Percentiles rank a stretch among this genome's conserved stretches.
These are phyloP conservation scores for Sceloporus tristichus DNA, from an alignment of 2,113 vertebrate genomes.

Conservation along the genomic window DNA sequence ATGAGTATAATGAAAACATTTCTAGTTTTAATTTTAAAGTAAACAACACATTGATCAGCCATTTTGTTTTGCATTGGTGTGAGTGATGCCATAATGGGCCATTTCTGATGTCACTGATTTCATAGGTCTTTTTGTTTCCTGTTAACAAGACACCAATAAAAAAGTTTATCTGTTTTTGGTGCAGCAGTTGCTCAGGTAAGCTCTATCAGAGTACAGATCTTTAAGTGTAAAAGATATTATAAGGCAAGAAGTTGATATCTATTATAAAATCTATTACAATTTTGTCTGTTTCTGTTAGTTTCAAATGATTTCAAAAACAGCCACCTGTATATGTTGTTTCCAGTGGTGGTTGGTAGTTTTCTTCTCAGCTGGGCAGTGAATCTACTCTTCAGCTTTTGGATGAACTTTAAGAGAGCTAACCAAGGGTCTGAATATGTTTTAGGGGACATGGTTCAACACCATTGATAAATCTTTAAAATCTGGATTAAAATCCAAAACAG, in stretches of 20 bases:
- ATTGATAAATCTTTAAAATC: too few relatives aligned
- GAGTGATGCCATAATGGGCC: slow-evolving; percentile 3
- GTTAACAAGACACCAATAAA: background rate
- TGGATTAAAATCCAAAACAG: too few relatives aligned
- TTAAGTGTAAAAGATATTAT: background rate
- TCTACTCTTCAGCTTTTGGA: too few relatives aligned
- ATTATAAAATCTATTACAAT: background rate
- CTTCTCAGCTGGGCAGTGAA: too few relatives aligned
- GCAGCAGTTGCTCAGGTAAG: background rate
- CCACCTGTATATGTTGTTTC: background rate
- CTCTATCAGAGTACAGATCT: background rate
- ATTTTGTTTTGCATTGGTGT: background rate
- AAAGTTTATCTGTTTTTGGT: background rate
- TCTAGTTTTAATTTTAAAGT: background rate
- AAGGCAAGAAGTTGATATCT: background rate
- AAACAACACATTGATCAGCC: background rate
- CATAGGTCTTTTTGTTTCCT: background rate
- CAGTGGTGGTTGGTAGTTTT: too few relatives aligned
- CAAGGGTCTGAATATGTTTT: too few relatives aligned
- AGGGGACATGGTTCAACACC: too few relatives aligned
- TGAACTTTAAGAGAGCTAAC: too few relatives aligned
- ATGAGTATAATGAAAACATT: background rate
- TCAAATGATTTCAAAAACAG: background rate
- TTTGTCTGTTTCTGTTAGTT: background rate
- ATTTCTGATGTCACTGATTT: slow-evolving; percentile 17